A percentile compares a stretch with the other conserved stretches of the same genome.
These are phyloP conservation scores for Natrix natrix DNA, from an alignment of 2,797 vertebrate genomes.

Conservation along the genomic window DNA sequence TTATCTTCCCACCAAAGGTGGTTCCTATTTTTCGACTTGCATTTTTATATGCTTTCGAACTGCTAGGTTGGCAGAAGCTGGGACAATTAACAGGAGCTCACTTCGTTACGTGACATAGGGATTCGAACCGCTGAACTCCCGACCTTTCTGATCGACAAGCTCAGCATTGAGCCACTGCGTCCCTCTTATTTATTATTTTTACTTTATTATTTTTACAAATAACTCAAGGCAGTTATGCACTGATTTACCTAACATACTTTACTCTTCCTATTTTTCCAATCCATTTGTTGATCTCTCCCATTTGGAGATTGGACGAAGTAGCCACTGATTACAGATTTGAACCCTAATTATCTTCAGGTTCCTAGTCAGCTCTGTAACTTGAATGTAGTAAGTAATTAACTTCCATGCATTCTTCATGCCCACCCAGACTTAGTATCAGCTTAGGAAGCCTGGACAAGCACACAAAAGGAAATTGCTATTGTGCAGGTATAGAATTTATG, in stretches of 20 bases:
- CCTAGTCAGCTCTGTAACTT: not conserved
- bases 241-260: not conserved
- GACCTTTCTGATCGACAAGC: no score
- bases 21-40: no score
- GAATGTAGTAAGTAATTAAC: not conserved
- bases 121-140: no score
- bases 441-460: not conserved
- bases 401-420: not conserved
- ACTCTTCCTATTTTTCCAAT: not conserved
- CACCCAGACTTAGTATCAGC: not conserved
- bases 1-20: no score
- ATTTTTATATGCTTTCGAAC: no score
- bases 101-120: no score
- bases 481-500: not conserved
- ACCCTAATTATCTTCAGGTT: not conserved
- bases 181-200: no score
- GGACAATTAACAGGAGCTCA: no score
- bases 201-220: not conserved
- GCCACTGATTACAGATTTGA: not conserved
- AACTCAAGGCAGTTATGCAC: not conserved
- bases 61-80: no score
- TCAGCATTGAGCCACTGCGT: no score
- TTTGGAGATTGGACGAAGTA: not conserved
- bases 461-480: not conserved
- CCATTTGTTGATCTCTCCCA: conserved; percentile 54